These are phyloP conservation scores for Eupsilia transversa DNA, from an alignment of 2,888 invertebrate species.

Conservation along the genomic window DNA sequence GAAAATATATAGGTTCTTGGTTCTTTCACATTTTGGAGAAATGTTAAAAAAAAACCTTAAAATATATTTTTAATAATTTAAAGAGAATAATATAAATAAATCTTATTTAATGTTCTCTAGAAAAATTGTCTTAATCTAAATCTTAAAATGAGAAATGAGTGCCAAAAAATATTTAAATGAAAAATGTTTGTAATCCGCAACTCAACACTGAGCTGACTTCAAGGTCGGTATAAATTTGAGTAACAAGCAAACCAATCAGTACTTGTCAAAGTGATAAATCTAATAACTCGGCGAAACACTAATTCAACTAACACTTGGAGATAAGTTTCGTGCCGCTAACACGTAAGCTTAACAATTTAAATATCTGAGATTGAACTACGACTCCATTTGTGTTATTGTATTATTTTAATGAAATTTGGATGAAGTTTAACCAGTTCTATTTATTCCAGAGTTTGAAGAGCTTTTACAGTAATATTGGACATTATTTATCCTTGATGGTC, in stretches of 20 bases:
- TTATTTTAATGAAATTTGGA: constrained; percentile 56
- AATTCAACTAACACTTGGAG: constrained; percentile 60
- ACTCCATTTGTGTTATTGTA: constrained; percentile 54
- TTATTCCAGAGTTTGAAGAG: constrained; percentile 20
- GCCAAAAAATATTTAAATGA: constrained; percentile 50
- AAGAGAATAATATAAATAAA: constrained; percentile 20
- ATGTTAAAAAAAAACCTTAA: not conserved
- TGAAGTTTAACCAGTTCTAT: constrained; percentile 44
- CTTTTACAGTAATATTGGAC: constrained; percentile 10
- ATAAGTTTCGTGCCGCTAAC: constrained; percentile 60
- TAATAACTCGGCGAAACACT: constrained; percentile 68
- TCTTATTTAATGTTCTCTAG: not conserved
- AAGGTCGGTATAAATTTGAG: constrained; percentile 64
- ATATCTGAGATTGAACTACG: constrained; percentile 60
- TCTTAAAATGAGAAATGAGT: constrained; percentile 48
- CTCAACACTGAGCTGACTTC: constrained; percentile 50
- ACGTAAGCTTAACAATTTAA: constrained; percentile 58
- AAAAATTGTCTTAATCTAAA: constrained; percentile 23
- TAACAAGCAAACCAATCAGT: constrained; percentile 75
- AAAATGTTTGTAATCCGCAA: constrained; percentile 50
- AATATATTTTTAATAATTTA: not conserved
- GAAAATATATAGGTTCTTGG: no score
- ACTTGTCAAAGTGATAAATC: constrained; percentile 71
- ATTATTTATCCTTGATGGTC: constrained; percentile 15
- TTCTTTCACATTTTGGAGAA: not conserved